Evolutionary conservation across 2,888 invertebrate genomes (phyloP).

Genomic region (Dicycla oo): DNA sequence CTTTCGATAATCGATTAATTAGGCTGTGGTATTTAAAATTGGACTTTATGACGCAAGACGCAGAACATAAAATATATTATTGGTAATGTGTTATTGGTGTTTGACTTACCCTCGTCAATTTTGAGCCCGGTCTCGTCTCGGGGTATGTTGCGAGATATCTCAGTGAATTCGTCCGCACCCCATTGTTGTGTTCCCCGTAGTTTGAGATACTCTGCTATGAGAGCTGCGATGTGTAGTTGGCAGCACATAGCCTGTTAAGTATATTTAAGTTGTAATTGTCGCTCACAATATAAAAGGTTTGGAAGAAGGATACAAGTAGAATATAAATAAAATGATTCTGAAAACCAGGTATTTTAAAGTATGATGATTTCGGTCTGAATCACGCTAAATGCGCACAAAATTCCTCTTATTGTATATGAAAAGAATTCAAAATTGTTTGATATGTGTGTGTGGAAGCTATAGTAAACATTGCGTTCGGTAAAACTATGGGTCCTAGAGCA

Average conservation of each 20-base stretch:
- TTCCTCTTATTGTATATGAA: too few species aligned
- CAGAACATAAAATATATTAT: conserved; percentile 70
- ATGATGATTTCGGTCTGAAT: too few species aligned
- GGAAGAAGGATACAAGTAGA: too few species aligned
- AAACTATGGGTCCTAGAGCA: too few species aligned
- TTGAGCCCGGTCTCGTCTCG: conserved; percentile 96
- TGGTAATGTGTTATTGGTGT: conserved; percentile 54
- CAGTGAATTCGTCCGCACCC: conserved; percentile 96
- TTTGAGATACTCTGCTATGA: conserved; percentile 98
- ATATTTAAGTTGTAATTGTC: background rate
- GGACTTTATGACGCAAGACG: conserved; percentile 59
- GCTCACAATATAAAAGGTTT: too few species aligned
- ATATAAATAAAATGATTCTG: too few species aligned
- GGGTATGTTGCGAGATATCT: conserved; percentile 96
- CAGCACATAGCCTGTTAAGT: conserved; percentile 96
- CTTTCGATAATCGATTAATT: conserved; percentile 66
- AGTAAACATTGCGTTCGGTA: too few species aligned
- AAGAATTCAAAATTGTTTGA: too few species aligned
- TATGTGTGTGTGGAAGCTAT: too few species aligned
- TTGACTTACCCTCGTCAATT: conserved; percentile 93
- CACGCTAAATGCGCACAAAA: too few species aligned
- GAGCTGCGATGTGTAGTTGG: conserved; percentile 98
- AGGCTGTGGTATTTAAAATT: conserved; percentile 76
- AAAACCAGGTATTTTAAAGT: too few species aligned
- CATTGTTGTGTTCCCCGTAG: conserved; percentile 93